phyloP scores from a whole-genome alignment of 2,888 invertebrate genomes.

The Dorcus hopei region DNA sequence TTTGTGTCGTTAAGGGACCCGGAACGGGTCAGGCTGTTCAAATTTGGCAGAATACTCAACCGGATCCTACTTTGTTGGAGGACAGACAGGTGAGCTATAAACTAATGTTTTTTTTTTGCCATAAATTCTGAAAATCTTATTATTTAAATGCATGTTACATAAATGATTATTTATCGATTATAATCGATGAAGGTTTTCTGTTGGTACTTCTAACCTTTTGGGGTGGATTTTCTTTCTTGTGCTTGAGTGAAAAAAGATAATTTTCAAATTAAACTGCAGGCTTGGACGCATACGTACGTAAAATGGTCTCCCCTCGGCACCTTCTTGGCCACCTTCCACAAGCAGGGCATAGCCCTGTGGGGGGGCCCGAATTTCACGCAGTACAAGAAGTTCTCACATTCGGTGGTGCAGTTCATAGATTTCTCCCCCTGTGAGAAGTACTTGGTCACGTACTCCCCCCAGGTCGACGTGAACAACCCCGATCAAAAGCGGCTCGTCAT shows the following conservation, averaged over 20 bases:
- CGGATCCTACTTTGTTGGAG: slow-evolving; percentile 80
- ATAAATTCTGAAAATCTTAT: too few species aligned
- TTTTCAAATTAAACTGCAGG: slow-evolving; percentile 51
- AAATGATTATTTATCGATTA: too few species aligned
- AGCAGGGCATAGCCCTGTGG: slow-evolving; percentile 94
- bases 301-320: slow-evolving; percentile 98
- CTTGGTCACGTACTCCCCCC: slow-evolving; percentile 89
- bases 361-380: slow-evolving; percentile 91
- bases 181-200: neutral
- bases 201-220: neutral
- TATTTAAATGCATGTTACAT: too few species aligned
- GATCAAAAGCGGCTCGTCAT: slow-evolving; percentile 85
- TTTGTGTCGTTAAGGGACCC: slow-evolving; percentile 81
- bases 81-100: slow-evolving; percentile 66
- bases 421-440: slow-evolving; percentile 98
- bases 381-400: slow-evolving; percentile 87
- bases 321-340: slow-evolving; percentile 94
- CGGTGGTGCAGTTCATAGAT: slow-evolving; percentile 90
- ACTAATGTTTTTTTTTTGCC: neutral
- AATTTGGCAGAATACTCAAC: slow-evolving; percentile 86
- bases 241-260: too few species aligned
- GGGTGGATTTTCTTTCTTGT: too few species aligned
- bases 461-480: slow-evolving; percentile 60
- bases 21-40: slow-evolving; percentile 71
- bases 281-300: slow-evolving; percentile 95